These are phyloP conservation scores for Oenanthe oenanthe DNA, from an alignment of 2,113 vertebrate genomes.

Conservation along the genomic window DNA sequence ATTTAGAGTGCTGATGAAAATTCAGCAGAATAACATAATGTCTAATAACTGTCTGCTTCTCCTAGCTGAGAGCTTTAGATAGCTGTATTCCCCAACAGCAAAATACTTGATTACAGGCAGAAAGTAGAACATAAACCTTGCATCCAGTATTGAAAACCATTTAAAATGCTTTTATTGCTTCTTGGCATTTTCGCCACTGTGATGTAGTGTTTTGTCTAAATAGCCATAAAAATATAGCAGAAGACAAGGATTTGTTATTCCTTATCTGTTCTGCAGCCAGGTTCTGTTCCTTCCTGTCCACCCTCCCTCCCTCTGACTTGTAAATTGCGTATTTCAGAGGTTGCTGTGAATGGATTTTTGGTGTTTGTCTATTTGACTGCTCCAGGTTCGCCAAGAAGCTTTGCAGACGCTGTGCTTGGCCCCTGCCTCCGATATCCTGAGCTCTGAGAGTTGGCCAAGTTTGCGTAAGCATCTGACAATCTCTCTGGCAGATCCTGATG, in stretches of 20 bases:
- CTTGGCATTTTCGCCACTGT: neutral
- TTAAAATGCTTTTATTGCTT: neutral
- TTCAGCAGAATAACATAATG: neutral
- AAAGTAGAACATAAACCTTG: neutral
- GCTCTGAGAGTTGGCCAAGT: constrained; percentile 87
- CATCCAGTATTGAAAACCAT: neutral
- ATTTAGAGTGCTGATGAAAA: neutral
- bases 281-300: neutral
- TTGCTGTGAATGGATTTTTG: neutral
- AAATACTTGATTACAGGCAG: neutral
- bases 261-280: neutral
- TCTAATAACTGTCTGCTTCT: neutral
- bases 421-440: constrained; percentile 89
- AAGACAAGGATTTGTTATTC: neutral
- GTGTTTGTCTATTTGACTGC: neutral
- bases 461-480: constrained; percentile 82
- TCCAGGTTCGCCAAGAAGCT: constrained; percentile 88
- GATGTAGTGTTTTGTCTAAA: neutral
- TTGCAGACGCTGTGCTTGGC: constrained; percentile 84
- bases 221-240: neutral
- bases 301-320: neutral
- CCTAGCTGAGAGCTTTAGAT: neutral
- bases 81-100: neutral
- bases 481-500: constrained; percentile 84
- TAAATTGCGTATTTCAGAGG: neutral